Conservation (phyloP, 2,113 vertebrate species). For the Myocastor coypus region DNA sequence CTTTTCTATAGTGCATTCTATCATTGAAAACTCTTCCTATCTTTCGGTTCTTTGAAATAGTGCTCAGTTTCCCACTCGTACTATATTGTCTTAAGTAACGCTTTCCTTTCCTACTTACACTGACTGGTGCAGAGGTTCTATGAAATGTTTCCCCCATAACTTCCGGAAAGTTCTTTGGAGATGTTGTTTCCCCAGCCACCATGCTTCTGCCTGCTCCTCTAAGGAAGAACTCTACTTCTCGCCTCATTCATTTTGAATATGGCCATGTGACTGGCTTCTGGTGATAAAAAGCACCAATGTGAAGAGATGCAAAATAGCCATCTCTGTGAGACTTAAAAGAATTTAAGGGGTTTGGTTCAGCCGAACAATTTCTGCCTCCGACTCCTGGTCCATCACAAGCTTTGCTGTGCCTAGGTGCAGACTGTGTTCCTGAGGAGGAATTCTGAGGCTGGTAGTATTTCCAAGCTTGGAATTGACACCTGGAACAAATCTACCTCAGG, state of each 20-base stretch:
- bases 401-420: not conserved
- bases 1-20: not conserved
- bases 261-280: not conserved
- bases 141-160: not conserved
- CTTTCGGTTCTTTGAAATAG: not conserved
- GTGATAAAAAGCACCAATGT: not conserved
- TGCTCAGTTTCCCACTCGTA: not conserved
- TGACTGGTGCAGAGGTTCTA: not conserved
- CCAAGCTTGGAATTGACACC: not conserved
- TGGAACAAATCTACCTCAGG: not conserved
- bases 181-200: not conserved
- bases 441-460: not conserved
- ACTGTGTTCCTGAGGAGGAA: not conserved
- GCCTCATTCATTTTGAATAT: not conserved
- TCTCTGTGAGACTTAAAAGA: not conserved
- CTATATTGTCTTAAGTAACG: not conserved
- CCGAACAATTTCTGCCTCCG: not conserved
- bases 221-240: not conserved
- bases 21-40: not conserved
- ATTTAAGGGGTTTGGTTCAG: not conserved
- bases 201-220: not conserved
- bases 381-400: not conserved
- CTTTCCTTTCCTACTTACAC: not conserved
- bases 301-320: not conserved
- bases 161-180: not conserved